Evolutionary conservation across 1,140 invertebrate species (phyloP).

Genomic region (Achatina immaculata): DNA sequence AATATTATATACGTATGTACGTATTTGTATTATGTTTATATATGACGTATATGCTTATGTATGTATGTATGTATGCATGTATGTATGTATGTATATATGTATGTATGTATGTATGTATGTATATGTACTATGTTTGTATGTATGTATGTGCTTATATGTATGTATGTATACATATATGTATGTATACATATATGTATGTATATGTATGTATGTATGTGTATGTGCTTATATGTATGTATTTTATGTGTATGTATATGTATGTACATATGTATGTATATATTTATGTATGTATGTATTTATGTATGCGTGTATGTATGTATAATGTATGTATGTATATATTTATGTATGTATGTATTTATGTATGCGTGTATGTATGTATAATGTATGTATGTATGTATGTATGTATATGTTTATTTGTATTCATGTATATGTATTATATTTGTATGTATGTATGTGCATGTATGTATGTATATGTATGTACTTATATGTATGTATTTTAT

Average conservation of each 20-base stretch:
- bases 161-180: neutral
- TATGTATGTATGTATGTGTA: neutral
- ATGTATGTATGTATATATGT: slow-evolving; percentile 29
- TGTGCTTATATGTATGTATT: slow-evolving; percentile 14
- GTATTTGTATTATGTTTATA: neutral
- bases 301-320: too few species aligned
- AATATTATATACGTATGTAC: neutral
- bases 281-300: too few species aligned
- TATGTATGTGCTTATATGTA: neutral
- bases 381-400: too few species aligned
- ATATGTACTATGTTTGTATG: slow-evolving; percentile 1
- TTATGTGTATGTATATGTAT: slow-evolving; percentile 33
- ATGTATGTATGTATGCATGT: slow-evolving; percentile 22
- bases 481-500: neutral
- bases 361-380: too few species aligned
- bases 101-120: slow-evolving; percentile 32
- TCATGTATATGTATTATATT: neutral
- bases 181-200: neutral
- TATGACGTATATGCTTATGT: neutral
- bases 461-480: neutral
- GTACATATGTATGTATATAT: neutral
- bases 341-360: too few species aligned
- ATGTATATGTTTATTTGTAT: slow-evolving; percentile 35
- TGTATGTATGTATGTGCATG: neutral
- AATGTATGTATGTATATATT: too few species aligned